Base-by-base conservation (phyloP, 2,797 vertebrate species). In the Pampus argenteus region DNA sequence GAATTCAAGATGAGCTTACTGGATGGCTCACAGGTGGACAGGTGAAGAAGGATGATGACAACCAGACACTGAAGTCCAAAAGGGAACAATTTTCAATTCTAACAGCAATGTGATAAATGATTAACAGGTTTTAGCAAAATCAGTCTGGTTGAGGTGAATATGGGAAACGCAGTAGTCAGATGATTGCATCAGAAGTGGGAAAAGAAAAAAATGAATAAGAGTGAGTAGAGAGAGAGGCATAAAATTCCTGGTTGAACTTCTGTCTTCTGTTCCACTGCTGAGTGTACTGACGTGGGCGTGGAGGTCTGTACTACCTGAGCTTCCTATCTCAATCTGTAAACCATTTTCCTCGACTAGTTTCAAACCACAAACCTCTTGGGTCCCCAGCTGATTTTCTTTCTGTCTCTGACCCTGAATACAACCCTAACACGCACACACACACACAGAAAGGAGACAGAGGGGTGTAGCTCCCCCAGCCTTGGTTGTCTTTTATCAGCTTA, bases 261-360 rank as follows among this genome's bases (percentile, higher is more conserved):
- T 40, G 6, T 51, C 48, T 49, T 54, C 45, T 71, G 57, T 40
- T 77, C 55, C 50, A 54, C 22, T 74, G 54, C 29, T 54, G n/a
- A 20, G 55, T 49, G 13, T 49, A n/a, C 23, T 50, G 59, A 66
- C 26, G 79, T 72, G 67, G 67, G 86, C 51, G 79, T 75, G 57
- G 70, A 71, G 52, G 56, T 67, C 73, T 56, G 38, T 5, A 18
- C 64, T 84, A 86, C 83, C 85, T 85, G 81, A 70, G 77, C 70
- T 82, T 86, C 79, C 81, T 76, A 66, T 82, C 81, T 78, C 71
- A 78, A 82, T 83, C 81, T 82, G 83, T 74, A 56, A 87, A 87
- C 79, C 60, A 84, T 85, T 89, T 87, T 86, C 81, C 79, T 47
- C 71, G 73, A 76, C 70, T 55, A n/a, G 61, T 75, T 84, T 82